Base-by-base conservation (phyloP, 2,113 vertebrate species). In the Gallinago media region DNA sequence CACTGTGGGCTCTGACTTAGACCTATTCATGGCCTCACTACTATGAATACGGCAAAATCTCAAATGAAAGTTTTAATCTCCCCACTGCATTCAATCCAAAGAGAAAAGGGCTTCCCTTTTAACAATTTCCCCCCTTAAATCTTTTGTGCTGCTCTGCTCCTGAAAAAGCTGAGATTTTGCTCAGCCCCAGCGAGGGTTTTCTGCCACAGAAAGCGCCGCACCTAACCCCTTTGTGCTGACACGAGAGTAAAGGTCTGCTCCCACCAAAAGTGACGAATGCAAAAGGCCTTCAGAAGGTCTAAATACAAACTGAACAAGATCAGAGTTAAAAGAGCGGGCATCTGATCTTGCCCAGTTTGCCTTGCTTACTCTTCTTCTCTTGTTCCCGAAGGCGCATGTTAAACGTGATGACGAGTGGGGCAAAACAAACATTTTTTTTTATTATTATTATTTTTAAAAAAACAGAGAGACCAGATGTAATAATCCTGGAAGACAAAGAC, bases 31-130 rank as follows among this genome's bases (percentile, higher is more conserved):
- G 46, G 94, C 96, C 95, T 81, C 96, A 59, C 97, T 82, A 96
- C 98, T 97, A 98, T 99, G 98, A 99, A 99, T 98, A 98, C 98
- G 80, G 97, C 98, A 98, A 98, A 98, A 98, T 97, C 98, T 98
- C 97, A 98, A 98, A 98, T 98, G 97, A 98, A 98, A 98, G 97
- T 98, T 99, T 98, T 98, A 98, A 99, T 99, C 98, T 99, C 98
- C 96, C 92, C 97, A 98, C 97, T 96, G 97, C 98, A 98, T 98
- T 98, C 98, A 99, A 94, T 32, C 94, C 96, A 96, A 95, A 98
- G 97, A 98, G 98, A 98, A 98, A 98, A 97, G 97, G 96, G 98
- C 97, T 98, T 99, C 98, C 98, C 98, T 98, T 99, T 98, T 98
- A 98, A 98, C 98, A 98, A 98, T 98, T 98, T 98, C 87, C 97